A percentile compares a stretch with the other conserved stretches of the same genome.
Evolutionary conservation across 35 echinoderm and acorn worm genomes (phyloP).

Genomic region (Heliocidaris tuberculata): DNA sequence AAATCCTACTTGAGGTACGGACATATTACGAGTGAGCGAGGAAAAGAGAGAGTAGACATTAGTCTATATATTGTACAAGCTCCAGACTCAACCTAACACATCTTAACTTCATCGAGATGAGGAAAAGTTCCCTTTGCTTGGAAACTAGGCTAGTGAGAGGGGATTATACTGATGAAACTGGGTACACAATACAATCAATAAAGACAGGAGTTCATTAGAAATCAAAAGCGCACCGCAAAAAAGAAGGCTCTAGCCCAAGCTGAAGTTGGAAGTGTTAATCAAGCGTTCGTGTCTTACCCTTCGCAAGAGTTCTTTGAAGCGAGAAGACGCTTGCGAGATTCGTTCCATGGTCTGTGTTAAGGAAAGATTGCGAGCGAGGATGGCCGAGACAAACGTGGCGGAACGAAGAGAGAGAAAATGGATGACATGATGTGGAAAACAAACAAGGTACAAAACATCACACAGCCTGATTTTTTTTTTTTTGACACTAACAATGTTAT

Average conservation of each 20-base stretch:
- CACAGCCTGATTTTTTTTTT: background rate
- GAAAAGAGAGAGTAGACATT: background rate
- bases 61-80: background rate
- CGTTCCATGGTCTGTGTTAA: conserved; percentile 75
- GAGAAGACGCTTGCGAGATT: conserved; percentile 50
- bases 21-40: too few relatives aligned
- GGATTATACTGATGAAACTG: background rate
- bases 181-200: background rate
- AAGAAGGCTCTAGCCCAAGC: conserved; percentile 3
- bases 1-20: too few relatives aligned
- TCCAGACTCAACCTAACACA: background rate
- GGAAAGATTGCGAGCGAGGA: conserved; percentile 3
- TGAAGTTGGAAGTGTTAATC: background rate
- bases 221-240: conserved; percentile 10
- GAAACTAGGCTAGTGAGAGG: background rate
- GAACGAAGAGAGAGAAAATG: background rate
- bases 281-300: conserved; percentile 61
- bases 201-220: background rate
- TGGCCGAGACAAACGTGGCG: background rate
- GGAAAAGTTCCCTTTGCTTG: background rate
- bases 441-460: background rate
- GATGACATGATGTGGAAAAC: background rate
- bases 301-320: conserved; percentile 60
- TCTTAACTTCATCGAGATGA: background rate
- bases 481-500: background rate